Percentiles rank a stretch among this genome's conserved stretches.
Conservation (phyloP, 2,797 vertebrate genomes). For the Tadarida brasiliensis region DNA sequence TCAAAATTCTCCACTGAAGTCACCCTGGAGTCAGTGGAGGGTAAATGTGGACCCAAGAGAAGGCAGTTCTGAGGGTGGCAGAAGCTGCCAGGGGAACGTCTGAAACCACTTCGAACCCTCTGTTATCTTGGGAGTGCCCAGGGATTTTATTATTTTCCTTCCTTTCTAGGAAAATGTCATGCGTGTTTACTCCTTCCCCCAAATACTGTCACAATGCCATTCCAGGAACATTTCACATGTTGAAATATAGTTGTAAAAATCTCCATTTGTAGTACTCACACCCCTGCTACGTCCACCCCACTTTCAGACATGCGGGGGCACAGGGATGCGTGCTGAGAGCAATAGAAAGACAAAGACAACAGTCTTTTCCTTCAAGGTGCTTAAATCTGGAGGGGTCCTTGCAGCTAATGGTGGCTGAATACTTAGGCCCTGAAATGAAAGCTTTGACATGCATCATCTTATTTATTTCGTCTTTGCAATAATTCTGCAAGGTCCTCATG, state of each 20-base stretch:
- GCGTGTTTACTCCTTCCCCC: background rate
- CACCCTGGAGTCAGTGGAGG: background rate
- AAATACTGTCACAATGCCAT: background rate
- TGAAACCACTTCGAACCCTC: background rate
- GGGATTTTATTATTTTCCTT: background rate
- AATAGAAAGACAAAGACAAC: background rate
- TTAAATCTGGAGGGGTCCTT: background rate
- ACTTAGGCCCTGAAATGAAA: background rate
- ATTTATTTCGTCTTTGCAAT: background rate
- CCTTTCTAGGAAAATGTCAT: background rate
- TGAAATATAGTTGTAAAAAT: background rate
- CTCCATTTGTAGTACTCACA: background rate
- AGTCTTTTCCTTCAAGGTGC: too few species aligned
- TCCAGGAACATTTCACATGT: background rate
- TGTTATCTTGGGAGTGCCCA: background rate
- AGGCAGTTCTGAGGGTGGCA: background rate
- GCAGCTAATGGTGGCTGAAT: background rate
- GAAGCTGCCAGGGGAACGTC: background rate
- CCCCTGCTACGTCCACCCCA: background rate
- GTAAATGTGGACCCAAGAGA: background rate
- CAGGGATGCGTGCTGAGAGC: background rate
- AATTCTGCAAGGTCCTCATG: background rate
- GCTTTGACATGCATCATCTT: background rate
- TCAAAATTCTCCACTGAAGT: background rate
- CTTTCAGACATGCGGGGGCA: background rate